Percentiles rank a stretch among this genome's conserved stretches.
These are phyloP conservation scores for Loripinus fragilis DNA, from an alignment of 2,888 invertebrate genomes.

Conservation along the genomic window DNA sequence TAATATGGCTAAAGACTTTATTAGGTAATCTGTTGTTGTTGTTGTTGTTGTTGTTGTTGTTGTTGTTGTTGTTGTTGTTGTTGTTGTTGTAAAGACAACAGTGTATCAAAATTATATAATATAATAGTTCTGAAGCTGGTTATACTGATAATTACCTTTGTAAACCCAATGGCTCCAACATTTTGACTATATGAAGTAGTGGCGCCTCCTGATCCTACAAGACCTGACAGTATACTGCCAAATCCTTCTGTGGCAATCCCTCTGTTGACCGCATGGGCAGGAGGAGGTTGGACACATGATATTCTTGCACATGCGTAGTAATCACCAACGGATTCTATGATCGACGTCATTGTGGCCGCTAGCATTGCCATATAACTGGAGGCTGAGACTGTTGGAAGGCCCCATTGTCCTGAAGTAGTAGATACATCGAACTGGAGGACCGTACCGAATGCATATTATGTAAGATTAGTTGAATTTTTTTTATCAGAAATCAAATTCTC, in stretches of 20 bases:
- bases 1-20: too few species aligned
- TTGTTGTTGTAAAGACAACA: too few species aligned
- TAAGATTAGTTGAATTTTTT: too few species aligned
- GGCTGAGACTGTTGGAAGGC: conserved; percentile 76
- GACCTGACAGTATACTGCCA: conserved; percentile 91
- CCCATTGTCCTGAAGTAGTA: conserved; percentile 82
- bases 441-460: too few species aligned
- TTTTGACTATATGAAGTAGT: conserved; percentile 96
- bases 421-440: too few species aligned
- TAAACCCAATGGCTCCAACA: conserved; percentile 94
- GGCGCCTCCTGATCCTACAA: conserved; percentile 94
- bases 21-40: too few species aligned
- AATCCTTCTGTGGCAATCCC: conserved; percentile 90
- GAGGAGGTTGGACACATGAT: conserved; percentile 90
- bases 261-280: conserved; percentile 93
- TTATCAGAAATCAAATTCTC: too few species aligned
- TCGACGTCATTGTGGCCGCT: conserved; percentile 79
- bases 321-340: conserved; percentile 88
- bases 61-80: too few species aligned
- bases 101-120: too few species aligned
- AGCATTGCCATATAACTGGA: conserved; percentile 79
- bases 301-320: conserved; percentile 93
- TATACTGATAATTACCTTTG: conserved; percentile 88
- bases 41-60: too few species aligned
- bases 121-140: too few species aligned